Evolutionary conservation across 2,113 vertebrate species (phyloP).

Genomic region (Columba janthina): DNA sequence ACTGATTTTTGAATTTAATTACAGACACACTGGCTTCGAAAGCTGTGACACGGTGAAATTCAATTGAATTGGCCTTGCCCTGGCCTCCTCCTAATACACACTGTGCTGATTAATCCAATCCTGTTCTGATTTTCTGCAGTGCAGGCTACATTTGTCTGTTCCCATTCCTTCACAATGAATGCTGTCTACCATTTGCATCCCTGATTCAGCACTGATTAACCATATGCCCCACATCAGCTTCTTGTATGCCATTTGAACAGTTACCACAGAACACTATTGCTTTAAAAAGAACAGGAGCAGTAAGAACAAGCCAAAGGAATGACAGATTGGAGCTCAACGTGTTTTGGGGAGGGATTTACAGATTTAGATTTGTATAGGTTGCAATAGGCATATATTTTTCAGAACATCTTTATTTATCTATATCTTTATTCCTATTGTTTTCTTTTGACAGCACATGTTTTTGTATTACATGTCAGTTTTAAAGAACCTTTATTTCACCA

Average conservation of each 20-base stretch:
- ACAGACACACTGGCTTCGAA: constrained; percentile 29
- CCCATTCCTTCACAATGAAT: background rate
- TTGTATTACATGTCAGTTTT: background rate
- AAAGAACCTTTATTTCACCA: background rate
- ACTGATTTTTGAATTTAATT: constrained; percentile 54
- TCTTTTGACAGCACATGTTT: background rate
- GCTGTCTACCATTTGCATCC: background rate
- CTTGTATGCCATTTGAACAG: background rate
- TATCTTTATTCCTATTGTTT: background rate
- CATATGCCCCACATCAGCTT: background rate
- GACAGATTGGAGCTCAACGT: background rate
- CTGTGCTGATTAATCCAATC: constrained; percentile 42
- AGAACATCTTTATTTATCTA: background rate
- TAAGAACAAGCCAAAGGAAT: background rate
- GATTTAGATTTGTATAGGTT: background rate
- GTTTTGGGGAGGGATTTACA: background rate
- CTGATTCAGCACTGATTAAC: constrained; percentile 11
- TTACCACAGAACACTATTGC: background rate
- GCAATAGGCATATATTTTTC: background rate
- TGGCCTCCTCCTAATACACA: background rate
- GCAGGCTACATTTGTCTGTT: background rate
- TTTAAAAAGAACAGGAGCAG: background rate
- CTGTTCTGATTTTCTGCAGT: constrained; percentile 27
- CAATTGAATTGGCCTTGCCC: constrained; percentile 33
- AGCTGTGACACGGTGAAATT: constrained; percentile 44